Conservation (phyloP, 1,140 invertebrate species). For the Chlorops oryzae region DNA sequence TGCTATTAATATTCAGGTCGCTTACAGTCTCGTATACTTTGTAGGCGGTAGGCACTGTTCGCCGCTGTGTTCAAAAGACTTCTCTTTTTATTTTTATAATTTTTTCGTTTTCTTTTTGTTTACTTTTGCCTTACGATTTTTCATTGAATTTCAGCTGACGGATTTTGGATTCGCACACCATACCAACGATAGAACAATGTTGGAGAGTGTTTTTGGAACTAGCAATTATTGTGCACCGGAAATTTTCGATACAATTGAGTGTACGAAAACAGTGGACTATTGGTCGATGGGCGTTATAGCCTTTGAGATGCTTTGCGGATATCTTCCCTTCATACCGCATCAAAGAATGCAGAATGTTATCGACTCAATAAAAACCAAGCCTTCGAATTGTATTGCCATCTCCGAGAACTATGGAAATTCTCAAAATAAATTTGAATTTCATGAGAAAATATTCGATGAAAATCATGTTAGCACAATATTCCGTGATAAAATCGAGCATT, state of each 20-base stretch:
- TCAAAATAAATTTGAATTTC: neutral
- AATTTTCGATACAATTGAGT: constrained; percentile 60
- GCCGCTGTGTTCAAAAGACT: too few relatives aligned
- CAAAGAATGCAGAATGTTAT: constrained; percentile 55
- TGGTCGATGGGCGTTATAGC: constrained; percentile 79
- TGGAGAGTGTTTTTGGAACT: constrained; percentile 81
- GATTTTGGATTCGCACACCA: constrained; percentile 85
- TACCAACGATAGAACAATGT: constrained; percentile 68
- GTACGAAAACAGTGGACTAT: constrained; percentile 81
- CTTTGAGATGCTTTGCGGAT: constrained; percentile 80
- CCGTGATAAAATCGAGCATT: constrained; percentile 58
- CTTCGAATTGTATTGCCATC: constrained; percentile 61
- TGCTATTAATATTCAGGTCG: too few relatives aligned
- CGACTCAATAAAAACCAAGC: constrained; percentile 59
- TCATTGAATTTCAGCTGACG: constrained; percentile 60
- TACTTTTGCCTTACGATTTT: too few relatives aligned
- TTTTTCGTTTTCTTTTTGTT: too few relatives aligned
- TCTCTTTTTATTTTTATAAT: too few relatives aligned
- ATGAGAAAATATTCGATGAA: constrained; percentile 55
- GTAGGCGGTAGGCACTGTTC: too few relatives aligned
- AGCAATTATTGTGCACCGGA: constrained; percentile 83
- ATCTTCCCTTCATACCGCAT: constrained; percentile 71
- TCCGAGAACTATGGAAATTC: too few relatives aligned
- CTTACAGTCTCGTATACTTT: too few relatives aligned
- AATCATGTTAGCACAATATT: constrained; percentile 56